Evolutionary conservation across 2,888 invertebrate genomes (phyloP).

Genomic region (Rhamphomyia laevipes): DNA sequence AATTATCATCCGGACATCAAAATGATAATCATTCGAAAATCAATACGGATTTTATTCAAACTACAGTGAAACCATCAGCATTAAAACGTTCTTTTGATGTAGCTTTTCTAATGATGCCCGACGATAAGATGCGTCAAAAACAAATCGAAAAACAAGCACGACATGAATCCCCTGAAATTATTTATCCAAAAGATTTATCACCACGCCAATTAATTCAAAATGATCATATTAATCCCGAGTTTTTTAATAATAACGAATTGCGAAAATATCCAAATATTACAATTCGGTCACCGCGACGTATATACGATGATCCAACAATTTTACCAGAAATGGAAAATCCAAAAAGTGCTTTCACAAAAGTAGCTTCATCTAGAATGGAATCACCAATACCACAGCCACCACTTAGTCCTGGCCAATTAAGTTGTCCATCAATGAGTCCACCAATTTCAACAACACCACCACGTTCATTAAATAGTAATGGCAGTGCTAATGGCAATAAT

Average conservation of each 20-base stretch:
- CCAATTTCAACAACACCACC: slow-evolving; percentile 51
- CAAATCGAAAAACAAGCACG: slow-evolving; percentile 37
- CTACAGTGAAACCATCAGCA: slow-evolving; percentile 40
- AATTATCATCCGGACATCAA: slow-evolving; percentile 33
- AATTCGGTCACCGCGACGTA: slow-evolving; percentile 23
- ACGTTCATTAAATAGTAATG: slow-evolving; percentile 26
- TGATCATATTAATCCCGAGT: slow-evolving; percentile 18
- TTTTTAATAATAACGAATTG: slow-evolving; percentile 27
- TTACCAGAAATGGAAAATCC: slow-evolving; percentile 35
- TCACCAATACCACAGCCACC: slow-evolving; percentile 49
- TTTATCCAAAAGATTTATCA: slow-evolving; percentile 36
- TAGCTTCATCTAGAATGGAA: slow-evolving; percentile 34
- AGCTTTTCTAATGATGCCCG: slow-evolving; percentile 79
- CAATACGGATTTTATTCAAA: slow-evolving; percentile 17
- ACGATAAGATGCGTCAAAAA: slow-evolving; percentile 63
- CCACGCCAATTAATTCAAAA: slow-evolving; percentile 17
- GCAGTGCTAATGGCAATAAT: slow-evolving; percentile 13
- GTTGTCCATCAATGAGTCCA: slow-evolving; percentile 70
- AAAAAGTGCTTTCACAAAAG: slow-evolving; percentile 79
- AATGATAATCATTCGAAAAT: slow-evolving; percentile 25
- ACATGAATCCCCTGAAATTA: slow-evolving; percentile 30
- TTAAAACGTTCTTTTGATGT: slow-evolving; percentile 81
- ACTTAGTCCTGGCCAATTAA: slow-evolving; percentile 62
- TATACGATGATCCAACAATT: slow-evolving; percentile 36
- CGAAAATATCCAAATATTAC: slow-evolving; percentile 31